These are phyloP conservation scores for Hipparchia sbordonii DNA, from an alignment of 2,888 invertebrate genomes.

Conservation along the genomic window DNA sequence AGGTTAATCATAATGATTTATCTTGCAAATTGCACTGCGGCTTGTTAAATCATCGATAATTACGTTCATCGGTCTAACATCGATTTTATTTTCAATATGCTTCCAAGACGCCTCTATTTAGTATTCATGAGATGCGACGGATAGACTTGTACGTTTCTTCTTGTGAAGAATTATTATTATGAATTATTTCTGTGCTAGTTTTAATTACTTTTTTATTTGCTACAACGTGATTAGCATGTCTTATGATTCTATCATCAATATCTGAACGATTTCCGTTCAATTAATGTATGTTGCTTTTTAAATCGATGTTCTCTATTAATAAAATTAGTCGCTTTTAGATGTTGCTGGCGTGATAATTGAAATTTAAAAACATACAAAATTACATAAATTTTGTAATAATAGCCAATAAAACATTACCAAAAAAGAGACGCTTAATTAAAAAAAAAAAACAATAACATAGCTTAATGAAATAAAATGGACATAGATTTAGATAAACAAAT, in stretches of 20 bases:
- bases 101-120: slow-evolving; percentile 17
- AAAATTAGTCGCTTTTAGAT: too few relatives aligned
- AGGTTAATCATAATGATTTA: slow-evolving; percentile 18
- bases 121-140: slow-evolving; percentile 25
- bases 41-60: slow-evolving; percentile 24
- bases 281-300: slow-evolving; percentile 3
- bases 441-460: not conserved
- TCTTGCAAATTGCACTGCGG: slow-evolving; percentile 23
- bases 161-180: slow-evolving; percentile 20
- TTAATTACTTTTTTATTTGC: slow-evolving; percentile 23
- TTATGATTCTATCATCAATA: slow-evolving; percentile 7
- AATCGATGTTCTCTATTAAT: not conserved
- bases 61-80: slow-evolving; percentile 25
- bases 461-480: not conserved
- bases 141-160: slow-evolving; percentile 23
- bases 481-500: slow-evolving; percentile 2
- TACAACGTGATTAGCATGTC: slow-evolving; percentile 8
- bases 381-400: not conserved
- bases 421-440: not conserved
- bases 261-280: slow-evolving; percentile 8
- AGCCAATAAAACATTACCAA: not conserved
- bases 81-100: slow-evolving; percentile 24
- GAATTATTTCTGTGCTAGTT: slow-evolving; percentile 17
- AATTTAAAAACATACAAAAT: too few relatives aligned
- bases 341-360: too few relatives aligned